These are phyloP conservation scores for Nannospalax galili DNA, from an alignment of 2,113 vertebrate species.

Conservation along the genomic window DNA sequence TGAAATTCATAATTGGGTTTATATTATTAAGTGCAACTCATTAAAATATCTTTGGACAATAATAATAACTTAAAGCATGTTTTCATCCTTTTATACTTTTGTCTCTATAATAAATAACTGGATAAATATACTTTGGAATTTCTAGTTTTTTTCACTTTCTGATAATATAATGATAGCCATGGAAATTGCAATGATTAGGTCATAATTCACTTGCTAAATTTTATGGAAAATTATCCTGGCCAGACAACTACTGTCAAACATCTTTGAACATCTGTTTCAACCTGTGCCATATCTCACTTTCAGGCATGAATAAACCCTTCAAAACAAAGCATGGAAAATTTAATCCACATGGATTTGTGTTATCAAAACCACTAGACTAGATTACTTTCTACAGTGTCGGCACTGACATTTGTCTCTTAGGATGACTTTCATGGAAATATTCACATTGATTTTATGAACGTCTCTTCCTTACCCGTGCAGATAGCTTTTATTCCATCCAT, in stretches of 20 bases:
- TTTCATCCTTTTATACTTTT: slow-evolving; percentile 19
- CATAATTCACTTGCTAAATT: slow-evolving; percentile 79
- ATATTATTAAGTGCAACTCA: slow-evolving; percentile 33
- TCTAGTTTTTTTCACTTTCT: slow-evolving; percentile 53
- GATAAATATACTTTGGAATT: slow-evolving; percentile 49
- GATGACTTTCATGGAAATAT: slow-evolving; percentile 81
- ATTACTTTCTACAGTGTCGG: slow-evolving; percentile 84
- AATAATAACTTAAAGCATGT: background rate
- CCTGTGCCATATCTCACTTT: slow-evolving; percentile 84
- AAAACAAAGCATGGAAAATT: slow-evolving; percentile 87
- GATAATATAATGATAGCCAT: background rate
- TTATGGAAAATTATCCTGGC: slow-evolving; percentile 78
- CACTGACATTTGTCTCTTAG: slow-evolving; percentile 77
- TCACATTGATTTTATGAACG: slow-evolving; percentile 44
- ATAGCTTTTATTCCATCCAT: slow-evolving; percentile 59
- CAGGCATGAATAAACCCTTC: slow-evolving; percentile 84
- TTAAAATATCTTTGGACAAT: slow-evolving; percentile 40
- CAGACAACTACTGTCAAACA: slow-evolving; percentile 85
- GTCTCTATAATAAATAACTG: slow-evolving; percentile 10
- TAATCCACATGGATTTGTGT: slow-evolving; percentile 82
- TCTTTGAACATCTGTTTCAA: slow-evolving; percentile 83
- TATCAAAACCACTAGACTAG: slow-evolving; percentile 84
- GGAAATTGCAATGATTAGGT: slow-evolving; percentile 73
- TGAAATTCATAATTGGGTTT: slow-evolving; percentile 42
- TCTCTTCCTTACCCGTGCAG: background rate